These are phyloP conservation scores for Heteromormyrus szaboi DNA, from an alignment of 2,797 vertebrate species.

Conservation along the genomic window DNA sequence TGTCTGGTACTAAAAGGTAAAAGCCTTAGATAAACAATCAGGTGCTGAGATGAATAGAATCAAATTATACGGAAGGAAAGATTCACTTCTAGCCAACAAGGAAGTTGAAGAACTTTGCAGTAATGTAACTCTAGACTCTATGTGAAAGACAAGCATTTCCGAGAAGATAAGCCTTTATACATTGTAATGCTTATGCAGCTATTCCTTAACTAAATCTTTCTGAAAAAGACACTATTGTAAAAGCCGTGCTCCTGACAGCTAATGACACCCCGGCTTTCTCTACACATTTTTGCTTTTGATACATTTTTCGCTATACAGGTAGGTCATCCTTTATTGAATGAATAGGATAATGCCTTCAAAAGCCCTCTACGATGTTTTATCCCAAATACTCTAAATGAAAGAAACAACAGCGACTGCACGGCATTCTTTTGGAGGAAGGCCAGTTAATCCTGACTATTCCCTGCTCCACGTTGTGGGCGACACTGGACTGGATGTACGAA, in stretches of 20 bases:
- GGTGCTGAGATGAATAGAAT: not conserved
- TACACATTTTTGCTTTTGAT: not conserved
- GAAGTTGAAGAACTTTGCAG: not conserved
- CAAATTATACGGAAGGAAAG: not conserved
- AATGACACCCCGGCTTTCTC: not conserved
- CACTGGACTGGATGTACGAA: not conserved
- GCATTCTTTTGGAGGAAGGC: not conserved
- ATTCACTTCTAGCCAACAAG: not conserved
- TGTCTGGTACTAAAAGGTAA: not conserved
- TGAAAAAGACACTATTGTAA: not conserved
- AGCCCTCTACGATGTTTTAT: not conserved
- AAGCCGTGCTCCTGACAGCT: not conserved
- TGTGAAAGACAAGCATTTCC: conserved; percentile 6
- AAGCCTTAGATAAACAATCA: not conserved
- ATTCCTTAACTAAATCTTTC: not conserved
- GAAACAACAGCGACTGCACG: not conserved
- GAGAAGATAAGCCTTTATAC: conserved; percentile 1
- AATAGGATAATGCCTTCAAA: not conserved
- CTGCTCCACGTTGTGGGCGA: not conserved
- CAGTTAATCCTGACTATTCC: not conserved
- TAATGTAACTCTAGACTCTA: not conserved
- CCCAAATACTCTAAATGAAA: not conserved
- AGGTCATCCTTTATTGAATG: not conserved
- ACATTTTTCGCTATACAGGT: not conserved
- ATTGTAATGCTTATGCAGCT: not conserved